phyloP scores from a whole-genome alignment of 2,888 invertebrate species.

The Dyspetes luteomarginatus region DNA sequence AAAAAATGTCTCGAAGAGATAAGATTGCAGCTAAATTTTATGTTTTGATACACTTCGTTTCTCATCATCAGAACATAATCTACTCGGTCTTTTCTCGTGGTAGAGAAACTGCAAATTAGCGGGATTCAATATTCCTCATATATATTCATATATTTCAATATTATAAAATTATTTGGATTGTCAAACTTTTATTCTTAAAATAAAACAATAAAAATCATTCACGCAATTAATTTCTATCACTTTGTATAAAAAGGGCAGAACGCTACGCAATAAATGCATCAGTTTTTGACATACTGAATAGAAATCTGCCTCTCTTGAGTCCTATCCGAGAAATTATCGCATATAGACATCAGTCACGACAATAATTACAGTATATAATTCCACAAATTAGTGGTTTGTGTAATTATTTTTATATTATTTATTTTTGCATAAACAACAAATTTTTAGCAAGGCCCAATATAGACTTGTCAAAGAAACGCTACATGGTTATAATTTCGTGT shows the following conservation, averaged over 20 bases:
- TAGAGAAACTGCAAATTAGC: too few species aligned
- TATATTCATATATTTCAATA: too few species aligned
- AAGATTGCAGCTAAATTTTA: background rate
- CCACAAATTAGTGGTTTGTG: background rate
- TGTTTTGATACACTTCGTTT: background rate
- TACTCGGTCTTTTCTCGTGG: background rate
- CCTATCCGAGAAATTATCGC: background rate
- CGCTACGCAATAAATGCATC: background rate
- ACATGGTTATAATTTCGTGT: too few species aligned
- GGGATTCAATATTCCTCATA: too few species aligned
- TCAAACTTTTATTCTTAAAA: background rate
- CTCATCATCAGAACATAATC: background rate
- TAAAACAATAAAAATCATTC: too few species aligned
- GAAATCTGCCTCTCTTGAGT: background rate
- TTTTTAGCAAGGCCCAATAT: background rate
- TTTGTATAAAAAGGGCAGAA: too few species aligned
- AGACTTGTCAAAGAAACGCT: background rate
- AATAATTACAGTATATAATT: slow-evolving; percentile 5
- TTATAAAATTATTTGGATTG: background rate
- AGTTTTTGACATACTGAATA: background rate
- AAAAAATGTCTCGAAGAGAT: background rate
- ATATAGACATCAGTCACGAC: background rate
- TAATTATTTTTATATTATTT: slow-evolving; percentile 31
- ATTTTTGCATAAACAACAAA: slow-evolving; percentile 13
- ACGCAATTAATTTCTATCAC: too few species aligned